Conservation (phyloP, 2,797 vertebrate species). For the Sebastes umbrosus region DNA sequence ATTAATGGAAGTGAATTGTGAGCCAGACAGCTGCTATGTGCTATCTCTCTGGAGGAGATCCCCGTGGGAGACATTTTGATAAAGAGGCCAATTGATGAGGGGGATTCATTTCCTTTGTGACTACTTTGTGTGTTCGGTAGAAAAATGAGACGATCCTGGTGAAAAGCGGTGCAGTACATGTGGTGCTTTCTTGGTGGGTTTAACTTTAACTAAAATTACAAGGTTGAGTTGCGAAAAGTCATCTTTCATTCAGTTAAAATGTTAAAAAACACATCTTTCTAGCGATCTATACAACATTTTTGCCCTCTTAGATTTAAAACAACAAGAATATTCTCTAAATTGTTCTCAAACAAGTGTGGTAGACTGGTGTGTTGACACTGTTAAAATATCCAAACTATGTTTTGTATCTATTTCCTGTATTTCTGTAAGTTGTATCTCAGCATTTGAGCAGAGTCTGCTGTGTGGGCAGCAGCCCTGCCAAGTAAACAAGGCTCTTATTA, state of each 20-base stretch:
- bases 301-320: neutral
- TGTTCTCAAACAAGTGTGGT: neutral
- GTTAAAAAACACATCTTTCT: neutral
- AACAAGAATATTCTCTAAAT: neutral
- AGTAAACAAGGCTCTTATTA: slow-evolving; percentile 81
- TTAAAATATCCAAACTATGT: slow-evolving; percentile 11
- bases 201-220: neutral
- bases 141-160: neutral
- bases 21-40: neutral
- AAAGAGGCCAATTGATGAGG: neutral
- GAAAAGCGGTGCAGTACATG: neutral
- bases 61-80: neutral
- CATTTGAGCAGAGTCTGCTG: slow-evolving; percentile 73
- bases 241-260: neutral
- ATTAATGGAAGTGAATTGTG: neutral
- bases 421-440: slow-evolving; percentile 54
- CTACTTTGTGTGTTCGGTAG: neutral
- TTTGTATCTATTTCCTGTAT: slow-evolving; percentile 47
- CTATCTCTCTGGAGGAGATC: neutral
- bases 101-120: neutral
- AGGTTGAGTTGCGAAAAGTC: neutral
- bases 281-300: neutral
- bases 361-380: slow-evolving; percentile 9
- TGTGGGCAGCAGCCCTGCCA: slow-evolving; percentile 69
- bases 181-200: neutral